Evolutionary conservation across 2,888 invertebrate species (phyloP), one percentile per base, ranked within the genome.

Genomic region (Colostygia pectinataria): DNA sequence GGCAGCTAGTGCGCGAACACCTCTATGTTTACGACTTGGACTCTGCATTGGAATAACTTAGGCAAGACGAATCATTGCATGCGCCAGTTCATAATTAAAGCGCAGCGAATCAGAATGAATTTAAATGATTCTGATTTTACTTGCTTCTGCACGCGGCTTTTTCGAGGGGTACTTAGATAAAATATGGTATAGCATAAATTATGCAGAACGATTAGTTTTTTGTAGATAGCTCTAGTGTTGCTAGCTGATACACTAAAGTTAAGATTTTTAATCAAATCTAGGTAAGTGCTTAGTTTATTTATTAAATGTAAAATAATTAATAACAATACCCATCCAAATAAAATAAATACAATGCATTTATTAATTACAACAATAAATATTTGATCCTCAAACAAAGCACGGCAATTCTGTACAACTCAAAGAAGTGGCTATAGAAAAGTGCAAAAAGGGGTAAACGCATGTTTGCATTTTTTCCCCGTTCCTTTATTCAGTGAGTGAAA

Each of bases 401-500:
- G 20, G 31, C 37, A 20, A 34, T 10, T 24, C 33, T 42, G 32
- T 48, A 49, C 51, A 49, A 47, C 32, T 44, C 39, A 62, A 64
- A 64, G 62, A 61, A 53, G 56, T 62, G 46, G 41, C 55, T 56
- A 60, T 59, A 61, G 64, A 64, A 59, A 60, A 57, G 55, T 42
- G 59, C 57, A 71, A 66, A 69, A 68, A 63, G 53, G 63, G 58
- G 55, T 65, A 52, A 59, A 50, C 58, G 57, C 58, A 53, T 18
- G 53, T 49, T 44, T 41, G 38, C 41, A 34, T 48, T 48, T 55
- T 63, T 64, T 57, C 34, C 33, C 13, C 33, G 1, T 42, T 50
- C 55, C 56, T 57, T 66, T 65, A 68, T 70, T 65, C 64, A 61
- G 54, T 58, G 46, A 38, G 49, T 57, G 55, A 63, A 70, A 71